phyloP scores from a whole-genome alignment of 2,888 invertebrate genomes.

The Heterodera filipjevi region DNA sequence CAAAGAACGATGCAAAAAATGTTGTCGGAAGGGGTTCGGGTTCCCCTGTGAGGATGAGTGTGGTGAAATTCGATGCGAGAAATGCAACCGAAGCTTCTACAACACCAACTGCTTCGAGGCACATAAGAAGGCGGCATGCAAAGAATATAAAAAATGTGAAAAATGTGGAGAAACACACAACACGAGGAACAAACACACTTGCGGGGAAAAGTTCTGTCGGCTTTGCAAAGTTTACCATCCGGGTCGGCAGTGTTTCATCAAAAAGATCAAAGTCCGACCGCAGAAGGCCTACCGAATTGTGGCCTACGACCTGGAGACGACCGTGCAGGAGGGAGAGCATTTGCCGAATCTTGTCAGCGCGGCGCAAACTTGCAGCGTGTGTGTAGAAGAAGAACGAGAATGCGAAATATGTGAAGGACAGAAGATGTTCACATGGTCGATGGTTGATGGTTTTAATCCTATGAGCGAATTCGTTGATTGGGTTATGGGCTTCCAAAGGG shows the following conservation, averaged over 20 bases:
- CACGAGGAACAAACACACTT: neutral
- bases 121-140: neutral
- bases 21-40: neutral
- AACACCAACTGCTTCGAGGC: neutral
- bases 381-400: neutral
- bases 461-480: neutral
- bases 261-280: neutral
- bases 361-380: neutral
- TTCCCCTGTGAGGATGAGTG: neutral
- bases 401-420: neutral
- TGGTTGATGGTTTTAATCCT: neutral
- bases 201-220: neutral
- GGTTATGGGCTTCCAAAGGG: neutral
- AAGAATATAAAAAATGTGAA: neutral
- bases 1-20: neutral
- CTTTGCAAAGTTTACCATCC: no score
- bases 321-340: neutral
- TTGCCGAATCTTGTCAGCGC: neutral
- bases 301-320: neutral
- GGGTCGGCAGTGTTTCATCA: no score
- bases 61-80: neutral
- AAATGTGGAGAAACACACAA: neutral
- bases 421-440: neutral
- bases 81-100: neutral
- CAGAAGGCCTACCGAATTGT: neutral